A percentile compares a stretch with the other conserved stretches of the same genome.
These are phyloP conservation scores for Nymphicus hollandicus DNA, from an alignment of 2,113 vertebrate genomes.

Conservation along the genomic window DNA sequence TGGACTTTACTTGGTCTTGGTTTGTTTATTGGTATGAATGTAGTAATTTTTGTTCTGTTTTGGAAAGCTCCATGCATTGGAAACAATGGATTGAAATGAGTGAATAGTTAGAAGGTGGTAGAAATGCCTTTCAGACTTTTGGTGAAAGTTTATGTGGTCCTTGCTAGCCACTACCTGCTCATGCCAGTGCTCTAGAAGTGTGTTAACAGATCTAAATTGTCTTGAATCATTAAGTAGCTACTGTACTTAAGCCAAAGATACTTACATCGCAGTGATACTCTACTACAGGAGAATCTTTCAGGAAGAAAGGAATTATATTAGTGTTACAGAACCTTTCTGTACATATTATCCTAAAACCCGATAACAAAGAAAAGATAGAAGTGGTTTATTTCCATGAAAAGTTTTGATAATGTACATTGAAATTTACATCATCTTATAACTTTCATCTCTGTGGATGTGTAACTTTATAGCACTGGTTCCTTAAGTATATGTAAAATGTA, in stretches of 20 bases:
- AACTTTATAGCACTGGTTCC: slow-evolving; percentile 1
- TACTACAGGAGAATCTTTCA: background rate
- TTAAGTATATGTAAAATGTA: slow-evolving; percentile 2
- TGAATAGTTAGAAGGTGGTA: background rate
- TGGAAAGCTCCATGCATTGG: background rate
- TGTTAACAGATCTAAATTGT: background rate
- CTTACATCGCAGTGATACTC: background rate
- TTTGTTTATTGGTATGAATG: background rate
- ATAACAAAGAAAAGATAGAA: background rate
- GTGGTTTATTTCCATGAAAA: background rate
- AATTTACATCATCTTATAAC: background rate
- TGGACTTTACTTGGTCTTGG: background rate
- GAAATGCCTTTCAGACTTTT: background rate
- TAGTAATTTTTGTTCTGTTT: background rate
- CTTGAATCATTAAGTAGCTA: background rate
- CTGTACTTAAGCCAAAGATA: background rate
- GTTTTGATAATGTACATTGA: slow-evolving; percentile 3
- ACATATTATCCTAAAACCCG: background rate
- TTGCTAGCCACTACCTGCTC: background rate
- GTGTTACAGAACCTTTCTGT: background rate
- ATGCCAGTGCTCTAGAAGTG: background rate
- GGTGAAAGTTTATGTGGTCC: background rate
- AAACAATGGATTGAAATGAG: background rate
- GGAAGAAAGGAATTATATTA: background rate
- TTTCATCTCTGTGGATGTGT: slow-evolving; percentile 22